These are phyloP conservation scores for Phoenicopterus ruber DNA, from an alignment of 2,113 vertebrate species.

Conservation along the genomic window DNA sequence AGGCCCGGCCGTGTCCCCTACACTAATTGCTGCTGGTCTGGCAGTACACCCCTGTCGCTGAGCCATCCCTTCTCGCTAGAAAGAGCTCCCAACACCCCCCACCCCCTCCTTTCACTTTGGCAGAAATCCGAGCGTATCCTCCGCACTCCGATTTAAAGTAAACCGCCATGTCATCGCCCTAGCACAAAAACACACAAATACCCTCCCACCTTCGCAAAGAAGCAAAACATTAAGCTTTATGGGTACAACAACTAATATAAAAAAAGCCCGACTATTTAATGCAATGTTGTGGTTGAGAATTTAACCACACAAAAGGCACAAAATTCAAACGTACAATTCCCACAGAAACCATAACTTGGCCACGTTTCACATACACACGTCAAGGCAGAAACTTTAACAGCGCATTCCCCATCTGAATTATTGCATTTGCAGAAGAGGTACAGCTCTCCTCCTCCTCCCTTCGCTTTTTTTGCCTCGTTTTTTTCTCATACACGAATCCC, in stretches of 20 bases:
- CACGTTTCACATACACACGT: slow-evolving; percentile 38
- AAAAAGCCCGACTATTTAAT: slow-evolving; percentile 34
- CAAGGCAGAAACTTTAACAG: slow-evolving; percentile 39
- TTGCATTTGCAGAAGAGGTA: slow-evolving; percentile 5
- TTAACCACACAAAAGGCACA: slow-evolving; percentile 62
- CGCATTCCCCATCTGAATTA: not conserved
- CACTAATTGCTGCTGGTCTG: slow-evolving; percentile 15
- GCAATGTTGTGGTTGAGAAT: slow-evolving; percentile 43
- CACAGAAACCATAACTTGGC: slow-evolving; percentile 66
- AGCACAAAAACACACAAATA: slow-evolving; percentile 29
- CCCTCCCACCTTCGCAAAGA: slow-evolving; percentile 39
- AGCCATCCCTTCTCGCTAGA: not conserved
- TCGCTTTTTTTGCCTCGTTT: not conserved
- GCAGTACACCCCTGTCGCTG: not conserved
- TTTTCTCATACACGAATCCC: not conserved
- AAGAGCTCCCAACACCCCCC: not conserved
- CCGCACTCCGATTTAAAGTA: not conserved
- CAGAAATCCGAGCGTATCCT: slow-evolving; percentile 12
- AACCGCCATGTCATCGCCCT: slow-evolving; percentile 18
- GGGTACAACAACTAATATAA: slow-evolving; percentile 15
- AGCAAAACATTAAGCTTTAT: slow-evolving; percentile 62
- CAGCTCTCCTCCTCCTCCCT: not conserved
- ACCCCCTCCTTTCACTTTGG: not conserved
- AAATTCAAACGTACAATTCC: slow-evolving; percentile 53
- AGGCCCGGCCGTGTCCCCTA: not conserved